These are phyloP conservation scores for Anas bernieri DNA, from an alignment of 2,797 vertebrate species.

Conservation along the genomic window DNA sequence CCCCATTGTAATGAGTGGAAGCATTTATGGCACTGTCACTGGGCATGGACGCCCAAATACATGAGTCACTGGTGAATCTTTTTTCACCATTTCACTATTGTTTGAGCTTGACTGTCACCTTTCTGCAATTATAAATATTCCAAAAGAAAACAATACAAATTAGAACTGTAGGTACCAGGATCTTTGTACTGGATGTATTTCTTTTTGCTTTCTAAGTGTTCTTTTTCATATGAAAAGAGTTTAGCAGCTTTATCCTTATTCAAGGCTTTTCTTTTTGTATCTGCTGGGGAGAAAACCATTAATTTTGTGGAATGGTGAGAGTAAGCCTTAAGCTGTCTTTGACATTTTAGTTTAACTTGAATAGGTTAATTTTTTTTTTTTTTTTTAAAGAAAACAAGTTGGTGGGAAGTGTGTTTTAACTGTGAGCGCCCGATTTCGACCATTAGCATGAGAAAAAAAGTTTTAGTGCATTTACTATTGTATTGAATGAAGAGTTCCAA, in stretches of 20 bases:
- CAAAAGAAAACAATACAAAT: conserved; percentile 48
- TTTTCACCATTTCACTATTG: not conserved
- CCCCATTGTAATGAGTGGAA: not conserved
- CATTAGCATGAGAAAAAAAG: conserved; percentile 99
- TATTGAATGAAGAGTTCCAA: conserved; percentile 93
- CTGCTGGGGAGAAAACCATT: conserved; percentile 67
- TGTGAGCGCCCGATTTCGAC: conserved; percentile 81
- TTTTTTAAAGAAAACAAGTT: conserved; percentile 68
- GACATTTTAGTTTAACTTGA: conserved; percentile 77
- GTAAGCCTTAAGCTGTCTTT: conserved; percentile 69
- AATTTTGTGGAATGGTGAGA: conserved; percentile 70
- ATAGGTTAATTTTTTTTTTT: conserved; percentile 67
- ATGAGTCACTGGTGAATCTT: conserved; percentile 15
- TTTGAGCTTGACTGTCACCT: not conserved
- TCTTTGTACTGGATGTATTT: conserved; percentile 53
- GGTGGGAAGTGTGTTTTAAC: conserved; percentile 87
- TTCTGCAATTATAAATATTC: conserved; percentile 44
- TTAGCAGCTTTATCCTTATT: conserved; percentile 69
- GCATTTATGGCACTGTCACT: not conserved
- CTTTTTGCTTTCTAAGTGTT: conserved; percentile 68
- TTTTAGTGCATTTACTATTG: conserved; percentile 96
- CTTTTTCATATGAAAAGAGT: conserved; percentile 71
- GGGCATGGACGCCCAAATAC: not conserved
- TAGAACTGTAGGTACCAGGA: conserved; percentile 50
- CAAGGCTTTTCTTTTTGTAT: conserved; percentile 67